Conservation (phyloP, 2,888 invertebrate species). For the Lasioglossum figueresi region DNA sequence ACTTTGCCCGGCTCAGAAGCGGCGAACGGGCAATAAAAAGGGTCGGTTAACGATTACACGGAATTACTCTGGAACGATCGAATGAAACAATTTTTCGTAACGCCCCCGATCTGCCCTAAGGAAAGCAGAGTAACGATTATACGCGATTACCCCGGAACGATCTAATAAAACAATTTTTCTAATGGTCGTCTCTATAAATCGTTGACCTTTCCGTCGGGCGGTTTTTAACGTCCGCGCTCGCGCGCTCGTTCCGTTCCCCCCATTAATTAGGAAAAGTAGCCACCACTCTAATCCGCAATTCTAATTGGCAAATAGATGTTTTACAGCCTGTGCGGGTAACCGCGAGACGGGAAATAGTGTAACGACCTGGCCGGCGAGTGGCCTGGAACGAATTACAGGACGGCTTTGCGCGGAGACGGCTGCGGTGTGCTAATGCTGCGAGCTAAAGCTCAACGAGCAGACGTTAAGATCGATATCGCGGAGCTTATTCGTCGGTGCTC, state of each 20-base stretch:
- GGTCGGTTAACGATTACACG: not conserved
- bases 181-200: not conserved
- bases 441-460: conserved; percentile 19
- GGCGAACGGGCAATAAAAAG: not conserved
- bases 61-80: not conserved
- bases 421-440: not conserved
- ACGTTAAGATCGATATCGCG: conserved; percentile 32
- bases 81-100: not conserved
- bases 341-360: conserved; percentile 3
- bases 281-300: conserved; percentile 22
- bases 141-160: not conserved
- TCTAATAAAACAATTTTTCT: conserved; percentile 2
- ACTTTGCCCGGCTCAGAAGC: not conserved
- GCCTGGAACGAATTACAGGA: conserved; percentile 8
- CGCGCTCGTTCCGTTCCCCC: not conserved
- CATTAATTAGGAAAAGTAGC: conserved; percentile 15
- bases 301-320: conserved; percentile 17
- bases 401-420: not conserved
- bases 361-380: not conserved
- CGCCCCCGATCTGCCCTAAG: not conserved
- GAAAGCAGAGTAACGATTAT: conserved; percentile 7
- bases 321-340: not conserved
- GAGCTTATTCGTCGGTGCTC: conserved; percentile 5
- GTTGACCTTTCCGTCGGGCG: not conserved
- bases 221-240: not conserved